phyloP scores from a whole-genome alignment of 2,888 invertebrate genomes.

The Polylopha cassiicola region DNA sequence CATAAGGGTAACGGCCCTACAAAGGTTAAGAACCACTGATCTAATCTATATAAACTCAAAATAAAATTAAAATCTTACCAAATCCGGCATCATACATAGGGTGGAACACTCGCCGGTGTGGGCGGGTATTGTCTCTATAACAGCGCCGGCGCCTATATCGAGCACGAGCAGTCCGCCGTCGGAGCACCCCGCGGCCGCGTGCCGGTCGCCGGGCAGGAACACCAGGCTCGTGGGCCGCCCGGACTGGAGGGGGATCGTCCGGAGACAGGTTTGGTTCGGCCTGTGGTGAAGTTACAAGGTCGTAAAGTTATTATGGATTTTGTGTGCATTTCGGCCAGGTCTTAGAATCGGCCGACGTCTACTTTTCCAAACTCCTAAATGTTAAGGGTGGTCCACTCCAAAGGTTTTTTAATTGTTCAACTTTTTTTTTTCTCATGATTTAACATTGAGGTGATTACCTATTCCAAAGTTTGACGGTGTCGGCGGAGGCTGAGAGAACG shows the following conservation, averaged over 20 bases:
- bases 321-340: too few species aligned
- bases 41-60: too few species aligned
- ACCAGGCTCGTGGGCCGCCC: slow-evolving; percentile 83
- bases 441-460: slow-evolving; percentile 79
- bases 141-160: slow-evolving; percentile 88
- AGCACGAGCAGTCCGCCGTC: slow-evolving; percentile 88
- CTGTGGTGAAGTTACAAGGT: slow-evolving; percentile 31
- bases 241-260: slow-evolving; percentile 79
- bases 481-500: slow-evolving; percentile 90
- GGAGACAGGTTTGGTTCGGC: slow-evolving; percentile 80
- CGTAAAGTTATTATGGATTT: too few species aligned
- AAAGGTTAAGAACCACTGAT: too few species aligned
- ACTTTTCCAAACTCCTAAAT: too few species aligned
- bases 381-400: too few species aligned
- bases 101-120: slow-evolving; percentile 89
- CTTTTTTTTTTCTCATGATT: too few species aligned
- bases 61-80: too few species aligned
- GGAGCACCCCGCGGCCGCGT: slow-evolving; percentile 91
- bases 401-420: too few species aligned
- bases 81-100: slow-evolving; percentile 86
- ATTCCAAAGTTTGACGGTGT: slow-evolving; percentile 96
- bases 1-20: too few species aligned
- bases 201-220: slow-evolving; percentile 93
- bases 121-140: slow-evolving; percentile 89
- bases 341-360: too few species aligned